phyloP scores from a whole-genome alignment of 2,888 invertebrate species.

The Lithophane ornitopus region DNA sequence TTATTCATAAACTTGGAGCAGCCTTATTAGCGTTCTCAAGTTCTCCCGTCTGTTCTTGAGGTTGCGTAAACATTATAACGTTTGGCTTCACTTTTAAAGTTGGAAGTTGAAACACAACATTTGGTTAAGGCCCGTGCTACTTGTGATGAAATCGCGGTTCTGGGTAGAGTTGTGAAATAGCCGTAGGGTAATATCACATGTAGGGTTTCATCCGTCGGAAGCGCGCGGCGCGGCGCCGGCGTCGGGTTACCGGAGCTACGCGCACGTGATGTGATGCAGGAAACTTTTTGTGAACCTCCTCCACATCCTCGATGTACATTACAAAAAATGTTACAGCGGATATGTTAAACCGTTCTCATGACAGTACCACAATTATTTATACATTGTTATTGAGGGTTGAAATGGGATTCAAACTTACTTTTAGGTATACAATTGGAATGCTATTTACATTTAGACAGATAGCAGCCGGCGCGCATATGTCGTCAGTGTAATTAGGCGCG shows the following conservation, averaged over 20 bases:
- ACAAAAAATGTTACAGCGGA: conserved; percentile 74
- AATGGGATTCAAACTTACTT: conserved; percentile 25
- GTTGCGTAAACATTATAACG: conserved; percentile 30
- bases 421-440: conserved; percentile 22
- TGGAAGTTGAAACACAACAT: conserved; percentile 37
- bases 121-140: conserved; percentile 33
- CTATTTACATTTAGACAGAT: conserved; percentile 62
- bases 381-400: conserved; percentile 30
- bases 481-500: conserved; percentile 74
- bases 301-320: conserved; percentile 73
- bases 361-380: conserved; percentile 35
- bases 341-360: conserved; percentile 64
- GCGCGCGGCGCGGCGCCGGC: conserved; percentile 78
- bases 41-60: conserved; percentile 9
- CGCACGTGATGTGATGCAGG: conserved; percentile 85
- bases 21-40: conserved; percentile 3
- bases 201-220: conserved; percentile 85
- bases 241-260: conserved; percentile 77
- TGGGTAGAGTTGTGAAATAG: conserved; percentile 57
- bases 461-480: conserved; percentile 77
- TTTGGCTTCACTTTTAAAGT: conserved; percentile 39
- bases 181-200: conserved; percentile 68
- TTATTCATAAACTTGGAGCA: conserved; percentile 25
- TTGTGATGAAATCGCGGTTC: conserved; percentile 40
- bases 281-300: conserved; percentile 78